phyloP scores from a whole-genome alignment of 2,113 vertebrate genomes.

The Kobus ellipsiprymnus region DNA sequence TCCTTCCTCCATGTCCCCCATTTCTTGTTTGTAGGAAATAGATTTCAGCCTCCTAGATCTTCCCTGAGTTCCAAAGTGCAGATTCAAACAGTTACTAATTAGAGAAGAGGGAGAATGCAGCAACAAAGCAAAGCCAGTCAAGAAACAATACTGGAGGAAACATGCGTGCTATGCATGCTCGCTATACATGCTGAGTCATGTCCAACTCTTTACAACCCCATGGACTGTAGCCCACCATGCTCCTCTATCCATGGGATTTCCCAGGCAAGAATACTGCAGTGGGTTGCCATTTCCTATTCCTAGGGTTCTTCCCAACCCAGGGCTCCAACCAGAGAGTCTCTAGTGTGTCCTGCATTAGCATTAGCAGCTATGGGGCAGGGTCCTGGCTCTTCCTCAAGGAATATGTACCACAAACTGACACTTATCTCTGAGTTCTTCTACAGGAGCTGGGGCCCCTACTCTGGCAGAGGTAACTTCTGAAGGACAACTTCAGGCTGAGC shows the following conservation, averaged over 20 bases:
- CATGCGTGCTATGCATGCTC: accelerated
- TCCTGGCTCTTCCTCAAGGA: background rate
- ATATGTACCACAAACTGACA: too few species aligned
- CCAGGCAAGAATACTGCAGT: background rate
- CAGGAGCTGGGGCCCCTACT: background rate
- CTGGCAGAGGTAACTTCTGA: background rate
- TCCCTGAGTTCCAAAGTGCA: background rate
- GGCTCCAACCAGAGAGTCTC: background rate
- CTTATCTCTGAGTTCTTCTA: background rate
- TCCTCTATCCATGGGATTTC: background rate
- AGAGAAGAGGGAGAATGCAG: background rate
- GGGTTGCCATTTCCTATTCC: background rate
- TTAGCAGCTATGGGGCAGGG: background rate
- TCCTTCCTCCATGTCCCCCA: background rate
- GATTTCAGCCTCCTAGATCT: background rate
- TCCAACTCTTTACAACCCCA: background rate
- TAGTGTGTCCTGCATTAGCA: background rate
- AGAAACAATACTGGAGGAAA: background rate
- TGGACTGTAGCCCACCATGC: background rate
- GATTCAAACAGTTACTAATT: background rate
- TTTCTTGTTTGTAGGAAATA: background rate
- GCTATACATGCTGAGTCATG: background rate
- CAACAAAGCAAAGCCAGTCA: background rate
- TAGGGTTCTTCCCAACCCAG: background rate
- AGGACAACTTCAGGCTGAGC: too few species aligned